Conservation (phyloP, 2,113 vertebrate species). For the Poecilia latipinna region DNA sequence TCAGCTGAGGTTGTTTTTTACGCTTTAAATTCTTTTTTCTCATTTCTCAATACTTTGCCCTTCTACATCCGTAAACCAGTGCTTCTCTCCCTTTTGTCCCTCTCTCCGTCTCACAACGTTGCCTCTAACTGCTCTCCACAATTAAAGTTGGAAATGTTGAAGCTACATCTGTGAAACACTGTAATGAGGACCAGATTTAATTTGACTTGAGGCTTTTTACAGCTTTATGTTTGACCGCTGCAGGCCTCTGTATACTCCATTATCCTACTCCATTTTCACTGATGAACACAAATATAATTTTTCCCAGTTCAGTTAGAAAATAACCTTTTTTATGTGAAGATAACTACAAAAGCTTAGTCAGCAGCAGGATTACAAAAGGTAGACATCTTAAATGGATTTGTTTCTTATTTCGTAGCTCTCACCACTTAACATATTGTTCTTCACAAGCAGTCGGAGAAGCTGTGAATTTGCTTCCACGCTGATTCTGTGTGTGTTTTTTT, state of each 20-base stretch:
- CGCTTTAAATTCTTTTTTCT: not conserved
- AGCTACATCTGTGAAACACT: not conserved
- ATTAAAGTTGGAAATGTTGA: slow-evolving; percentile 32
- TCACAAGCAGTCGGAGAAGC: slow-evolving; percentile 43
- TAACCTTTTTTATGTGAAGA: slow-evolving; percentile 4
- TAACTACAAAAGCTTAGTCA: slow-evolving; percentile 33
- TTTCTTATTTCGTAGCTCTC: slow-evolving; percentile 55
- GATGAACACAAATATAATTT: not conserved
- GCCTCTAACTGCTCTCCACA: slow-evolving; percentile 12
- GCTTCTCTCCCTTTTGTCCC: slow-evolving; percentile 4
- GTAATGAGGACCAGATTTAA: slow-evolving; percentile 10
- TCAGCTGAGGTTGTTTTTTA: not conserved
- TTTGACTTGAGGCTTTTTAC: slow-evolving; percentile 18
- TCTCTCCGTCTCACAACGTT: slow-evolving; percentile 3
- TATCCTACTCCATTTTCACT: slow-evolving; percentile 1
- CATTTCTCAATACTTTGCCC: not conserved
- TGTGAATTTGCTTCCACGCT: slow-evolving; percentile 36
- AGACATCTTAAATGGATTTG: slow-evolving; percentile 51
- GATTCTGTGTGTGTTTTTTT: slow-evolving; percentile 4
- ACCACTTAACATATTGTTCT: slow-evolving; percentile 41
- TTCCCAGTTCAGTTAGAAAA: slow-evolving; percentile 22
- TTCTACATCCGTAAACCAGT: not conserved
- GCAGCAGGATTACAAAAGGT: slow-evolving; percentile 23
- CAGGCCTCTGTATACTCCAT: not conserved
- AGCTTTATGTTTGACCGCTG: slow-evolving; percentile 28